Conservation (phyloP, 2,888 invertebrate species). For the Troides aeacus region DNA sequence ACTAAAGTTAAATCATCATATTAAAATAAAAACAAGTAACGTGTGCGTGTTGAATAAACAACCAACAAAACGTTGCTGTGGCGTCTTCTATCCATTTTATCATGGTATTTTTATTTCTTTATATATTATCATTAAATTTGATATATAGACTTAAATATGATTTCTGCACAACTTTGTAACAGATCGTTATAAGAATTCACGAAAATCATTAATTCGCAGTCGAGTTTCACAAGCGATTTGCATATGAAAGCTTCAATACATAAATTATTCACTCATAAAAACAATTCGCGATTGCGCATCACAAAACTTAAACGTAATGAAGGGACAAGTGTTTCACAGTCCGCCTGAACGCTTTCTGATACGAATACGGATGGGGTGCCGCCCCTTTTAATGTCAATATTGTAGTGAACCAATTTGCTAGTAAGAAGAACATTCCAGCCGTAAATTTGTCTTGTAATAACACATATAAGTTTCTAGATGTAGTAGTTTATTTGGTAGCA, state of each 20-base stretch:
- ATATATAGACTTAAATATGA: background rate
- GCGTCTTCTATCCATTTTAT: background rate
- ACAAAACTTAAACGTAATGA: slow-evolving; percentile 12
- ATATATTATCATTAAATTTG: background rate
- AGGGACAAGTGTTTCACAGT: slow-evolving; percentile 19
- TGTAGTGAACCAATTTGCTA: background rate
- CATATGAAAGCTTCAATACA: slow-evolving; percentile 3
- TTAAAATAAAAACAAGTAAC: background rate
- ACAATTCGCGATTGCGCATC: background rate
- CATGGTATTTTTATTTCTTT: background rate
- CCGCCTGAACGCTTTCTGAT: slow-evolving; percentile 29
- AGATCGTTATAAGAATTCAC: slow-evolving; percentile 6
- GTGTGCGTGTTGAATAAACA: background rate
- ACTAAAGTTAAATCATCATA: background rate
- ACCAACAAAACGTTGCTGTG: background rate
- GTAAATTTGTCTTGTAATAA: too few relatives aligned
- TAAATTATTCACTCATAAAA: slow-evolving; percentile 5
- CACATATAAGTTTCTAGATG: too few relatives aligned
- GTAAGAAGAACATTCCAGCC: background rate
- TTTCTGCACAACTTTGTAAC: background rate
- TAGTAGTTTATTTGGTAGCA: too few relatives aligned
- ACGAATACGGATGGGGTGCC: slow-evolving; percentile 22
- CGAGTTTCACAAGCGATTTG: slow-evolving; percentile 10
- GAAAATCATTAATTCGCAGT: background rate
- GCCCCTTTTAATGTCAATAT: slow-evolving; percentile 20